Percentiles rank a stretch among this genome's conserved stretches.
These are phyloP conservation scores for Charadrius vociferus DNA, from an alignment of 2,113 vertebrate genomes.

Conservation along the genomic window DNA sequence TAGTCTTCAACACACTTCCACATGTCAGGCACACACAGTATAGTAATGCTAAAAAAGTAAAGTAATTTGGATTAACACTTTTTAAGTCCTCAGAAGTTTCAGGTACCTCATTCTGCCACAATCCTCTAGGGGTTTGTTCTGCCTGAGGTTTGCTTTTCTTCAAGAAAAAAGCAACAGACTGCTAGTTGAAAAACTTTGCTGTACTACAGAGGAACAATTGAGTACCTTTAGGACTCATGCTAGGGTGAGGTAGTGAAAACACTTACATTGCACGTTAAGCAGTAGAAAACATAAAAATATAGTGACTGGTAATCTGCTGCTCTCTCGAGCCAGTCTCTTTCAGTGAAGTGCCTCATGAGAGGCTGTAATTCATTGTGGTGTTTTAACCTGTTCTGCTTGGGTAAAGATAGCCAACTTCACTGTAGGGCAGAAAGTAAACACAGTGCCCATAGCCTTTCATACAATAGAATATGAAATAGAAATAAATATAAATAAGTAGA, in stretches of 20 bases:
- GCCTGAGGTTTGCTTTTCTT: neutral
- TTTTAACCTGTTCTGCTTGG: neutral
- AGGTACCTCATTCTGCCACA: neutral
- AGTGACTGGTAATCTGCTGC: neutral
- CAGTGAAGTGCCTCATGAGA: neutral
- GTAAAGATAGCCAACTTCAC: neutral
- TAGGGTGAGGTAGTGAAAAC: neutral
- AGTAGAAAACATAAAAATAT: neutral
- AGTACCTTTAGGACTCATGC: neutral
- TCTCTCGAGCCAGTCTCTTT: neutral
- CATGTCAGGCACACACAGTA: accelerated
- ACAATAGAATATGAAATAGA: neutral
- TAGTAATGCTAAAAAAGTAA: neutral
- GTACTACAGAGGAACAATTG: neutral
- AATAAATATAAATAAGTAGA: neutral
- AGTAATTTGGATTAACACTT: neutral
- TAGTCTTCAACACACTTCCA: neutral
- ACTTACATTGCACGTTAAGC: neutral
- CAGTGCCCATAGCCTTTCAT: neutral
- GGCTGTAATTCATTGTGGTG: neutral
- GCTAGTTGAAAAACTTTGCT: neutral
- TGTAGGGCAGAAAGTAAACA: neutral
- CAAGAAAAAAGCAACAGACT: neutral
- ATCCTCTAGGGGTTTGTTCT: neutral
- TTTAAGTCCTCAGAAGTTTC: neutral